Conservation (phyloP, 1,140 invertebrate species). For the Drosophila leontia region DNA sequence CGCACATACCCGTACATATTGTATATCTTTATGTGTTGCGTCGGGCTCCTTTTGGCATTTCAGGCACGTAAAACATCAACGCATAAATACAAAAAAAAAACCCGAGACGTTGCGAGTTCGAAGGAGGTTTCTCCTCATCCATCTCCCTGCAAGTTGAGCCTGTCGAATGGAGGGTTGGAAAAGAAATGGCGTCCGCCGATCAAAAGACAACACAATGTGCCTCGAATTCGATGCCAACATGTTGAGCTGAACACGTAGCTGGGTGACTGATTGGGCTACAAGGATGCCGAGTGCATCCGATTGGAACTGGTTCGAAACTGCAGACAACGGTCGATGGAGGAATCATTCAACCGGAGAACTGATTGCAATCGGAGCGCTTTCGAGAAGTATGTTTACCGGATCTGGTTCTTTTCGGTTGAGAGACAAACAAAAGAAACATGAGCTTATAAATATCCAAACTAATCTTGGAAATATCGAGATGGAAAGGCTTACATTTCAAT, state of each 20-base stretch:
- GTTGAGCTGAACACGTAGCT: constrained; percentile 44
- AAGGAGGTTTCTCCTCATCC: background rate
- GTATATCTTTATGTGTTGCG: constrained; percentile 11
- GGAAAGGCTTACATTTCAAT: background rate
- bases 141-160: constrained; percentile 19
- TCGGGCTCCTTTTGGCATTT: constrained; percentile 58
- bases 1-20: constrained; percentile 35
- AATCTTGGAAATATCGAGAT: constrained; percentile 1
- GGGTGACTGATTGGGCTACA: constrained; percentile 49
- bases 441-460: background rate
- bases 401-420: constrained; percentile 1
- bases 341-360: constrained; percentile 22
- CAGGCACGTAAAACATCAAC: constrained; percentile 79
- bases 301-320: constrained; percentile 31
- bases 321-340: constrained; percentile 17
- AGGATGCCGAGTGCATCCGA: constrained; percentile 45
- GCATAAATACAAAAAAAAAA: constrained; percentile 72
- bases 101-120: constrained; percentile 10
- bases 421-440: background rate
- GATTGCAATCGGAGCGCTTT: constrained; percentile 7
- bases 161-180: constrained; percentile 21
- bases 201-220: constrained; percentile 50
- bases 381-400: background rate
- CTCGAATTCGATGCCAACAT: constrained; percentile 33
- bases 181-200: constrained; percentile 46